These are phyloP conservation scores for Miniopterus natalensis DNA, from an alignment of 2,113 vertebrate species.

Conservation along the genomic window DNA sequence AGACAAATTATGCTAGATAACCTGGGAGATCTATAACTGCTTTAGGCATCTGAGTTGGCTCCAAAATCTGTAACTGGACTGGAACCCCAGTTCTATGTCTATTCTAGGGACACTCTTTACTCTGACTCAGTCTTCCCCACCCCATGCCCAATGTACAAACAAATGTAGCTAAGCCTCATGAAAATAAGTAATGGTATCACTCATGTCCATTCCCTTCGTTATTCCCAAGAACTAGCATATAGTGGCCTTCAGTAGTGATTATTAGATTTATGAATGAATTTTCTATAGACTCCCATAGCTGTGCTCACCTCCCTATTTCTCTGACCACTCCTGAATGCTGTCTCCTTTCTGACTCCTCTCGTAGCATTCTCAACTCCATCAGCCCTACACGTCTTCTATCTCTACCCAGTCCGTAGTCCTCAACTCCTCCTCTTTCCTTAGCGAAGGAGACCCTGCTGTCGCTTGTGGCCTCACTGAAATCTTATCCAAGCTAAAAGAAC, in stretches of 20 bases:
- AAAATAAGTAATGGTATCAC: background rate
- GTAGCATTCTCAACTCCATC: background rate
- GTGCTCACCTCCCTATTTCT: background rate
- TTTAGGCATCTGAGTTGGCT: background rate
- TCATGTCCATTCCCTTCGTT: background rate
- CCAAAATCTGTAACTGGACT: background rate
- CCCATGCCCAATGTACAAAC: background rate
- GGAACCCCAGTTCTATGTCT: background rate
- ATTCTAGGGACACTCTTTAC: background rate
- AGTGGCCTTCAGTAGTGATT: background rate
- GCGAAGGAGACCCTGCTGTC: background rate
- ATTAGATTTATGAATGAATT: background rate
- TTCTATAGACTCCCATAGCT: background rate
- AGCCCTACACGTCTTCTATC: background rate
- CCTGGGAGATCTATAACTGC: background rate
- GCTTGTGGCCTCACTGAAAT: background rate
- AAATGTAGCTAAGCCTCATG: background rate
- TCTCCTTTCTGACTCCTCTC: background rate
- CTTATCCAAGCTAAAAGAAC: background rate
- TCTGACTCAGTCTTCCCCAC: background rate
- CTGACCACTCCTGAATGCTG: background rate
- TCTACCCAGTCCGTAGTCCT: background rate
- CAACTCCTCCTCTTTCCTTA: background rate
- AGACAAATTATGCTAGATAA: background rate
- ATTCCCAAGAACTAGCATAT: background rate